Percentiles rank a stretch among this genome's conserved stretches.
phyloP scores from a whole-genome alignment of 1,140 invertebrate species.

The Meloidogyne hapla region DNA sequence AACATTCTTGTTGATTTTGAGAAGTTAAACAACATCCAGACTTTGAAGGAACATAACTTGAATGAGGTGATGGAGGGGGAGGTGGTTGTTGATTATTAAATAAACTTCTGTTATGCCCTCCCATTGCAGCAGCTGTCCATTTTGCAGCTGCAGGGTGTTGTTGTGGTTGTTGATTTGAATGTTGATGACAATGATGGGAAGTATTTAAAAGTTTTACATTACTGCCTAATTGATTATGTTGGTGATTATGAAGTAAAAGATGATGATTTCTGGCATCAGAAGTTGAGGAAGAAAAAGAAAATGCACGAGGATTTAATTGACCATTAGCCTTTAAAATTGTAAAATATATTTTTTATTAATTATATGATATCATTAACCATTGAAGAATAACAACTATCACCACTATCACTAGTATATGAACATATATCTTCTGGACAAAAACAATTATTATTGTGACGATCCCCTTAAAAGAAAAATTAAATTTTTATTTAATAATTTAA shows the following conservation, averaged over 20 bases:
- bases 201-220: background rate
- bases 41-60: background rate
- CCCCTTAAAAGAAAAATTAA: constrained; percentile 22
- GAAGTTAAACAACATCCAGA: background rate
- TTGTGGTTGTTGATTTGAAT: background rate
- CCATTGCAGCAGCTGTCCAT: background rate
- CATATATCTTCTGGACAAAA: constrained; percentile 34
- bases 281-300: constrained; percentile 25
- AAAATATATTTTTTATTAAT: background rate
- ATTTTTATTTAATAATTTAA: background rate
- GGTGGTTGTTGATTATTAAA: background rate
- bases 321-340: constrained; percentile 37
- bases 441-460: constrained; percentile 16
- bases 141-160: constrained; percentile 3
- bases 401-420: constrained; percentile 40
- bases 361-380: background rate
- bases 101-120: constrained; percentile 8
- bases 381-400: constrained; percentile 45
- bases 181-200: background rate
- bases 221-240: background rate
- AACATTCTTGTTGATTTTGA: constrained; percentile 18
- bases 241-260: background rate
- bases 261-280: background rate
- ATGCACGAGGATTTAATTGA: constrained; percentile 32
- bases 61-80: background rate